Evolutionary conservation across 2,113 vertebrate species (phyloP).

Genomic region (Corythornis cristatus): DNA sequence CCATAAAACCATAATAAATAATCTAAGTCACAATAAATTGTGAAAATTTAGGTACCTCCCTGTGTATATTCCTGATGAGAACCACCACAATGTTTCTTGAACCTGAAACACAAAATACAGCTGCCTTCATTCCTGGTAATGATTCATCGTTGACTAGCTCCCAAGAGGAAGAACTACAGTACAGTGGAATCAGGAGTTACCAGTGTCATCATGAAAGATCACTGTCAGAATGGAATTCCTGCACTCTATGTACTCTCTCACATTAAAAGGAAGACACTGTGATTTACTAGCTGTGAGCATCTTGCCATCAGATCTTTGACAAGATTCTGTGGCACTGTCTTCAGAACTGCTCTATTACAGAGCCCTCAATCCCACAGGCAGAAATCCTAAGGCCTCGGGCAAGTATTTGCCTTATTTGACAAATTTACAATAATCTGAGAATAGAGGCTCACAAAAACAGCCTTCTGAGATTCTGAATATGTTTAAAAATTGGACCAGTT

Average conservation of each 20-base stretch:
- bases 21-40: background rate
- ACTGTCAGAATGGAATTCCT: background rate
- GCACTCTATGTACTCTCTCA: background rate
- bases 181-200: background rate
- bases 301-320: background rate
- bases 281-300: background rate
- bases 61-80: background rate
- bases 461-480: background rate
- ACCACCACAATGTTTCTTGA: background rate
- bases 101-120: background rate
- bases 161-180: background rate
- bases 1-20: background rate
- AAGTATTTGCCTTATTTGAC: background rate
- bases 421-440: background rate
- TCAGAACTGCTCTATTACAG: background rate
- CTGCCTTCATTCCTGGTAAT: constrained; percentile 18
- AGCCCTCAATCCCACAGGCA: background rate
- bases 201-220: background rate
- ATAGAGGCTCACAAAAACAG: background rate
- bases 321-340: background rate
- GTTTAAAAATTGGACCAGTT: background rate
- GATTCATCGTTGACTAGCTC: constrained; percentile 16
- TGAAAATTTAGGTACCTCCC: background rate
- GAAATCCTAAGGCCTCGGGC: background rate
- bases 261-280: constrained; percentile 5